Evolutionary conservation across 2,113 vertebrate species (phyloP), one percentile per base, ranked within the genome.

Genomic region (Brachirus orientalis): DNA sequence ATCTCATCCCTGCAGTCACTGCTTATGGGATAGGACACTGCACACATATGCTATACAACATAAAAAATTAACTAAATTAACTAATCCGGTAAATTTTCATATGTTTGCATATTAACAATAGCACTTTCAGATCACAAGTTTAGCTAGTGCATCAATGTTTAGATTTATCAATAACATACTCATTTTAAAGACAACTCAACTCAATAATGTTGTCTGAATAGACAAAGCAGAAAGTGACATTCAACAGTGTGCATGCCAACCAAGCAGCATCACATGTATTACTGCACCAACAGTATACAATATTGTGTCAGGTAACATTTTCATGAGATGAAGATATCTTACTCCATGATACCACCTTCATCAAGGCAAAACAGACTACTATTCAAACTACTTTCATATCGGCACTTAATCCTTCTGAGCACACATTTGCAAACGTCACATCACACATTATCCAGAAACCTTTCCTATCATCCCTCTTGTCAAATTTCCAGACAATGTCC

Each of bases 81-180:
- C 7, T 33, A 67, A 58, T 68, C 13, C 9, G 33, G 20, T 0
- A 3, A 38, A 56, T 43, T 60, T 63, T 43, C 14, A 79, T 43
- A 56, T n/a, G 51, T 19, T 33, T 51, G 16, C 51, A 74, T 63
- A 44, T 6, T 54, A n/a, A n/a, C 51, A 38, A 64, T 57, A 44
- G 18, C 18, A 10, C 14, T 53, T 54, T 17, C 5, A 35, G 11
- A 19, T 52, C 10, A 38, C 10, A 37, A 33, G 6, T 0, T 17
- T 12, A 9, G n/a, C 40, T 40, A 51, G 40, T 11, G 36, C 2
- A 33, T 59, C 12, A n/a, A 45, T 38, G 19, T 62, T 35, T 10
- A 46, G 13, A 16, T 17, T 33, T 22, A 17, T 64, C n/a, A 44
- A 0, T 7, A n/a, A n/a, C n/a, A n/a, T n/a, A n/a, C n/a, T n/a